A percentile compares a stretch with the other conserved stretches of the same genome.
These are phyloP conservation scores for Ephydatia muelleri DNA, from an alignment of 37 sponge, comb jelly and placozoan species.

Conservation along the genomic window DNA sequence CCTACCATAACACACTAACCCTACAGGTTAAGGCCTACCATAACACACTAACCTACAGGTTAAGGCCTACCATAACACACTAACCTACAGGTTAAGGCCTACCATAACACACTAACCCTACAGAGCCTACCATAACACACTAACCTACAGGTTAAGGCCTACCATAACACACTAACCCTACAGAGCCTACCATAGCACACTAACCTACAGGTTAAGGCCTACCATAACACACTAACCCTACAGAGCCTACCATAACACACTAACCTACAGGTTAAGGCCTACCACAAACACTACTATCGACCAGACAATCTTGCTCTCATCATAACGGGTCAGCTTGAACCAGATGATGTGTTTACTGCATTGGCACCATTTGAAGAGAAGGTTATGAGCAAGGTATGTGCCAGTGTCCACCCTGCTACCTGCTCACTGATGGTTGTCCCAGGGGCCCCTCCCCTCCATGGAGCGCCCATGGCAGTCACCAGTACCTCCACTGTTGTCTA, in stretches of 20 bases:
- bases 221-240: not conserved
- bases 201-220: conserved; percentile 16
- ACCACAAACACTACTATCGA: conserved; percentile 78
- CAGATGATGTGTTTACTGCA: conserved; percentile 63
- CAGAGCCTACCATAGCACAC: not conserved
- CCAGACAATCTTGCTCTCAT: conserved; percentile 89
- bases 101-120: not conserved
- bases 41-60: conserved; percentile 13
- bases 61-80: not conserved
- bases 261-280: conserved; percentile 62
- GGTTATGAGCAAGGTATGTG: conserved; percentile 64
- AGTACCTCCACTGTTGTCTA: conserved; percentile 53
- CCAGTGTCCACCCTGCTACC: not conserved
- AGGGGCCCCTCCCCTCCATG: conserved; percentile 76
- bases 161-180: not conserved
- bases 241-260: not conserved
- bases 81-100: not conserved
- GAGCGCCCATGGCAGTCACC: conserved; percentile 86
- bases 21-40: conserved; percentile 81
- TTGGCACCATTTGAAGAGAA: conserved; percentile 77
- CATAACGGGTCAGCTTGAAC: conserved; percentile 74
- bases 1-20: not conserved
- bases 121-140: conserved; percentile 69
- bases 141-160: conserved; percentile 13
- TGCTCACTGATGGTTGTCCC: not conserved